A percentile compares a stretch with the other conserved stretches of the same genome.
Evolutionary conservation across 2,888 invertebrate species (phyloP).

Genomic region (Drosophila vallismaia): DNA sequence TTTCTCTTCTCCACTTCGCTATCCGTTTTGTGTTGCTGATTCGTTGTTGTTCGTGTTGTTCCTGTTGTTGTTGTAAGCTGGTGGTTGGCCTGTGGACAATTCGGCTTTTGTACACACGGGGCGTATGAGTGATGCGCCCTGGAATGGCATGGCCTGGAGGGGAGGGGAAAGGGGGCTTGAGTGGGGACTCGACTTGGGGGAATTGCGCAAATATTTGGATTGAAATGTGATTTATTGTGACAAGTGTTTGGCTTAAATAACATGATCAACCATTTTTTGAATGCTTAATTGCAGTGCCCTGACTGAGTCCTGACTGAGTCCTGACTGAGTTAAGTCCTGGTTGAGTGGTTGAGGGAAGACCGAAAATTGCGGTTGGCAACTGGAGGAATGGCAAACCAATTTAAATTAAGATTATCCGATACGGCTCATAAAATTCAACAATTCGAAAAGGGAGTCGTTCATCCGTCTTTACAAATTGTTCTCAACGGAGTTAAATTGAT

Average conservation of each 20-base stretch:
- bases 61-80: conserved; percentile 45
- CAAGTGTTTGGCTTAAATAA: conserved; percentile 61
- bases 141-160: neutral
- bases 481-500: conserved; percentile 16
- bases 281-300: conserved; percentile 32
- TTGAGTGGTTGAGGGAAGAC: conserved; percentile 1
- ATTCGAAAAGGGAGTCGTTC: conserved; percentile 15
- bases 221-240: conserved; percentile 72
- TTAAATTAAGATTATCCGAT: conserved; percentile 44
- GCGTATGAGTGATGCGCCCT: conserved; percentile 32
- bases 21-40: conserved; percentile 6
- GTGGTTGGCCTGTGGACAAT: conserved; percentile 58
- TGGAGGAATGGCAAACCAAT: conserved; percentile 25
- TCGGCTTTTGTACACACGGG: conserved; percentile 51
- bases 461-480: conserved; percentile 14
- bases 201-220: conserved; percentile 62
- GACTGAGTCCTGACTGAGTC: neutral
- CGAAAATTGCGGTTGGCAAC: neutral
- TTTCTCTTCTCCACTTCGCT: conserved; percentile 24
- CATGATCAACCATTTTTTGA: conserved; percentile 47
- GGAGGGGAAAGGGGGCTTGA: neutral
- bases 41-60: conserved; percentile 30
- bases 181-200: conserved; percentile 46
- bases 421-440: conserved; percentile 33
- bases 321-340: neutral